Conservation (phyloP, 2,113 vertebrate genomes). For the Ia io region DNA sequence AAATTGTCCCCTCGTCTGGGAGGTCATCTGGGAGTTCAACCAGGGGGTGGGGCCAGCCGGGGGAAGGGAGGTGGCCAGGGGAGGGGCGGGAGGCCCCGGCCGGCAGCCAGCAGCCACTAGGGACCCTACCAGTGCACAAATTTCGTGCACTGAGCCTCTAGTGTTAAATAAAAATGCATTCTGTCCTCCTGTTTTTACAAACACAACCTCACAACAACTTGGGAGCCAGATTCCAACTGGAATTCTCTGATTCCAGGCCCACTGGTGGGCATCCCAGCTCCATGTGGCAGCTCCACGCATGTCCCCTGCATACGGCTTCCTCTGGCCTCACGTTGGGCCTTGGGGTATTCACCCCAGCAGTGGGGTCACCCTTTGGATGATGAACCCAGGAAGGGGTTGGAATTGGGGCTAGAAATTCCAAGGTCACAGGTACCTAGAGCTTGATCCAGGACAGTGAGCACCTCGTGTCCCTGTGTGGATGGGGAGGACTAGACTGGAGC, state of each 20-base stretch:
- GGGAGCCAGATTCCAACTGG: neutral
- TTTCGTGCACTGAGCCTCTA: too few species aligned
- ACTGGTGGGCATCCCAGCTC: fast-evolving
- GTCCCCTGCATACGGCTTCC: neutral
- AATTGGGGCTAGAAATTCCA: neutral
- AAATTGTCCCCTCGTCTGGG: too few species aligned
- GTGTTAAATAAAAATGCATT: neutral
- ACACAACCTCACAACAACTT: too few species aligned
- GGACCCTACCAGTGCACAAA: too few species aligned
- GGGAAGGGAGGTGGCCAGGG: too few species aligned
- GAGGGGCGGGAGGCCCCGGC: too few species aligned
- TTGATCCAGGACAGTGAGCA: neutral
- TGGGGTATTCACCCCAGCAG: neutral
- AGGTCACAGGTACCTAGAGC: neutral
- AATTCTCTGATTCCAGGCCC: neutral
- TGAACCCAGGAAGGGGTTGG: neutral
- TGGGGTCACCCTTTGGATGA: fast-evolving
- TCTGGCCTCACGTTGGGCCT: neutral
- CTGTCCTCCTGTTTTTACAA: neutral
- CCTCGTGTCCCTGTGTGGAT: neutral
- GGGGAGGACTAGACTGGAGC: neutral
- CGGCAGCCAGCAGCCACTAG: too few species aligned
- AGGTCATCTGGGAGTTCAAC: too few species aligned
- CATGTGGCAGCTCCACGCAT: fast-evolving
- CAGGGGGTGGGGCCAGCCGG: too few species aligned